Conservation (phyloP, 2,113 vertebrate species). For the Cebidichthys violaceus region DNA sequence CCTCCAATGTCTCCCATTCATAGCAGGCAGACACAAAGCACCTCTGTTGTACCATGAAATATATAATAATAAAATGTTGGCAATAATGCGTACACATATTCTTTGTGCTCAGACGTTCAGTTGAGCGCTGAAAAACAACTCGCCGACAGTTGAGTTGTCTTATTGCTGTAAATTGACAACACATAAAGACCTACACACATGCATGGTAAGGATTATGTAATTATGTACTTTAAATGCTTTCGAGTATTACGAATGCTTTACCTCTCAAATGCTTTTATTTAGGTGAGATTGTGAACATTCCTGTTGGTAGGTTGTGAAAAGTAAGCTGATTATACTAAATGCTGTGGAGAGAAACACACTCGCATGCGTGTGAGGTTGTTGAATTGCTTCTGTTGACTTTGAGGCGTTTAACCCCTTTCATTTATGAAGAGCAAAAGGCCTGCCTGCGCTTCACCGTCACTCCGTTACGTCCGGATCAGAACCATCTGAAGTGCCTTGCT, state of each 20-base stretch:
- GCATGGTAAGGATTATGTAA: background rate
- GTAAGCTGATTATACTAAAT: background rate
- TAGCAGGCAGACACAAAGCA: background rate
- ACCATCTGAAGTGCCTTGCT: background rate
- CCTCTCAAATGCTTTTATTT: background rate
- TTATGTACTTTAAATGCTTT: background rate
- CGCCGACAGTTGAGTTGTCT: background rate
- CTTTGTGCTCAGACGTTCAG: slow-evolving; percentile 1
- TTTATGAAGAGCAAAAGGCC: background rate
- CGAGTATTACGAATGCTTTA: background rate
- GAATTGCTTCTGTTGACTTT: background rate
- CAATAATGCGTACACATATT: background rate
- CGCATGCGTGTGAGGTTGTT: background rate
- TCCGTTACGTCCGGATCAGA: background rate
- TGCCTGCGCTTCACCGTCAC: too few relatives aligned
- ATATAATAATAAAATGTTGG: background rate
- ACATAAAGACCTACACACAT: background rate
- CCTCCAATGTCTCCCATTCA: too few relatives aligned
- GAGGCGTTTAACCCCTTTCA: background rate
- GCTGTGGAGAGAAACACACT: background rate
- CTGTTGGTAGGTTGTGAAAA: background rate
- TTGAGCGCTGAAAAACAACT: too few relatives aligned
- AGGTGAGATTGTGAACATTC: background rate
- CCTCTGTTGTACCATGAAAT: background rate
- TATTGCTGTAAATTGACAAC: background rate